phyloP scores from a whole-genome alignment of 2,888 invertebrate species.

The Epinotia demarniana region DNA sequence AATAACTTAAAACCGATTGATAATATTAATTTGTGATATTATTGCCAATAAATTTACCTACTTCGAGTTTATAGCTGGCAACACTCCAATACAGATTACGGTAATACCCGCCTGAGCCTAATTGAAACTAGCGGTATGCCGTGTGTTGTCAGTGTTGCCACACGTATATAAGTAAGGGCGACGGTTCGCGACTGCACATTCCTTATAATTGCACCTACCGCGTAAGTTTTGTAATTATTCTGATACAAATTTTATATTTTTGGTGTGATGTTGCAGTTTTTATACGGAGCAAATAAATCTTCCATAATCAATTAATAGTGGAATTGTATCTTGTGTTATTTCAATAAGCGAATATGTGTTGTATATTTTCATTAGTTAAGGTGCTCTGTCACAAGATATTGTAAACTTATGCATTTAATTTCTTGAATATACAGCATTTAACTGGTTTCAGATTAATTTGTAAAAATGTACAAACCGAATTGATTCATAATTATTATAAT shows the following conservation, averaged over 20 bases:
- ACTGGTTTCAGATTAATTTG: conserved; percentile 68
- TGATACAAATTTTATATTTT: conserved; percentile 76
- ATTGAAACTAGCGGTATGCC: conserved; percentile 6
- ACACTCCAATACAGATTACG: conserved; percentile 51
- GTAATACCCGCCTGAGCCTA: conserved; percentile 46
- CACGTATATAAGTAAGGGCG: conserved; percentile 33
- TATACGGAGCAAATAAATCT: conserved; percentile 62
- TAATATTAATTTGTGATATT: conserved; percentile 79
- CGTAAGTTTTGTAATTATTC: conserved; percentile 74
- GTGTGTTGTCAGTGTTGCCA: conserved; percentile 26
- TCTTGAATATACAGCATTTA: conserved; percentile 47
- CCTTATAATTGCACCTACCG: conserved; percentile 69
- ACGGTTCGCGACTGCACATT: conserved; percentile 62
- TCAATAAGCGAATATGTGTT: conserved; percentile 47
- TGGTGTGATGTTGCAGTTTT: conserved; percentile 67
- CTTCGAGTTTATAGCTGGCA: conserved; percentile 57
- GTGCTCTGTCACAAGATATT: conserved; percentile 70
- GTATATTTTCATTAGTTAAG: conserved; percentile 60
- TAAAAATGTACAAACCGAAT: conserved; percentile 80
- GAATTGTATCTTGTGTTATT: conserved; percentile 43
- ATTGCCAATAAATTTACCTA: conserved; percentile 70
- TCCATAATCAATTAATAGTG: conserved; percentile 57
- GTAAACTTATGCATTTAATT: conserved; percentile 67
- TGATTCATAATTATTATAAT: conserved; percentile 75
- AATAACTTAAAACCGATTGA: conserved; percentile 55